These are phyloP conservation scores for Andricus quercusramuli DNA, from an alignment of 2,888 invertebrate genomes.

Conservation along the genomic window DNA sequence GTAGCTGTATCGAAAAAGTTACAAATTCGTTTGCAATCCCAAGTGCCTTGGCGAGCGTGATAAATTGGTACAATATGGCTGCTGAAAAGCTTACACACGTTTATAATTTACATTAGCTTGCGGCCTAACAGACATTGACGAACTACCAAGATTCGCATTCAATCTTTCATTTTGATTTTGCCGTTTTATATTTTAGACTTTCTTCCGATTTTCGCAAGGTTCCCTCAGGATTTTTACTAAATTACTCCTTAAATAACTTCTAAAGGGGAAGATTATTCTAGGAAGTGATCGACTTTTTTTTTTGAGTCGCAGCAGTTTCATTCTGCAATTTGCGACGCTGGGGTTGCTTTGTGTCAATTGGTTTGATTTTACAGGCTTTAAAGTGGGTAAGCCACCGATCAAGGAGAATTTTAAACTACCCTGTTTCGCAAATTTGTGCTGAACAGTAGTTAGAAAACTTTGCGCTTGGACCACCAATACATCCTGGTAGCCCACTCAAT, in stretches of 20 bases:
- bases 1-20: conserved; percentile 43
- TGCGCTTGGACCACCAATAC: conserved; percentile 67
- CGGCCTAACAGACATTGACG: conserved; percentile 32
- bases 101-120: conserved; percentile 34
- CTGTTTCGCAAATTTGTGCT: neutral
- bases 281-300: conserved; percentile 8
- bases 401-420: conserved; percentile 13
- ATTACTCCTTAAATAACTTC: neutral
- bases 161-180: conserved; percentile 26
- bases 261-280: conserved; percentile 14
- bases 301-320: conserved; percentile 39
- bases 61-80: conserved; percentile 42
- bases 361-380: neutral
- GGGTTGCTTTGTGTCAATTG: neutral
- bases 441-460: conserved; percentile 55
- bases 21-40: conserved; percentile 38
- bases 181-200: neutral
- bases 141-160: conserved; percentile 31
- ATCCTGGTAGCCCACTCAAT: conserved; percentile 67
- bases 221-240: neutral
- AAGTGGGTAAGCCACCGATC: conserved; percentile 22
- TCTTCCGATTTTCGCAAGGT: neutral
- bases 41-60: conserved; percentile 38
- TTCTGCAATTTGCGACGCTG: conserved; percentile 31
- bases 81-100: conserved; percentile 39